Conservation (phyloP, 1,140 invertebrate genomes). For the Monomorium pharaonis region DNA sequence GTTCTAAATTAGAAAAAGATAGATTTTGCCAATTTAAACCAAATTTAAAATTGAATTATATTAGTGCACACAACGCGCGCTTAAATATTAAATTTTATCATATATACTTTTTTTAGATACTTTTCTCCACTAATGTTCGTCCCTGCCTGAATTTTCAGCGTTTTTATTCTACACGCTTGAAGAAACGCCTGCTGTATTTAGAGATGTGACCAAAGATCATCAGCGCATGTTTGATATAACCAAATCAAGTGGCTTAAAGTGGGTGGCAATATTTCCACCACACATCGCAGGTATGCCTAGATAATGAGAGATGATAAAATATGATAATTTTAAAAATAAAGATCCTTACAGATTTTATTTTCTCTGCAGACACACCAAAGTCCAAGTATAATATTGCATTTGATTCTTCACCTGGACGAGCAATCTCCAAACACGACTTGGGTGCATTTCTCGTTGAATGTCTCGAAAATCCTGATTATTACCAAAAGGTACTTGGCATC, state of each 20-base stretch:
- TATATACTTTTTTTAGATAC: background rate
- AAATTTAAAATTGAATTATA: too few species aligned
- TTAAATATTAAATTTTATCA: background rate
- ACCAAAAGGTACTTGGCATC: conserved; percentile 89
- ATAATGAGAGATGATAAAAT: background rate
- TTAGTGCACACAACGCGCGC: too few species aligned
- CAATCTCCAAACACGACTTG: conserved; percentile 91
- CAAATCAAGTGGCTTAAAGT: conserved; percentile 89
- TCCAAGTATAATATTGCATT: conserved; percentile 86
- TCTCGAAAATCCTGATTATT: conserved; percentile 88
- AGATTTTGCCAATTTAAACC: too few species aligned
- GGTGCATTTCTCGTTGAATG: conserved; percentile 91
- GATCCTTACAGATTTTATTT: conserved; percentile 58
- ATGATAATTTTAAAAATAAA: background rate
- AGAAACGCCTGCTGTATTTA: conserved; percentile 90
- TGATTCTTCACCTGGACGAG: conserved; percentile 87
- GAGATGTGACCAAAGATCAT: conserved; percentile 91
- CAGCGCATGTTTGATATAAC: conserved; percentile 90
- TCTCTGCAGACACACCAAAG: conserved; percentile 86
- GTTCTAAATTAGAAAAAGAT: too few species aligned
- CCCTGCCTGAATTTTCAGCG: conserved; percentile 82
- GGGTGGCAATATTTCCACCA: conserved; percentile 92
- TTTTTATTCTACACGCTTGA: conserved; percentile 91
- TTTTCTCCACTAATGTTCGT: conserved; percentile 23
- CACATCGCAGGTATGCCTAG: conserved; percentile 89